These are phyloP conservation scores for Drosophila nigrodunni DNA, from an alignment of 1,140 invertebrate genomes.

Conservation along the genomic window DNA sequence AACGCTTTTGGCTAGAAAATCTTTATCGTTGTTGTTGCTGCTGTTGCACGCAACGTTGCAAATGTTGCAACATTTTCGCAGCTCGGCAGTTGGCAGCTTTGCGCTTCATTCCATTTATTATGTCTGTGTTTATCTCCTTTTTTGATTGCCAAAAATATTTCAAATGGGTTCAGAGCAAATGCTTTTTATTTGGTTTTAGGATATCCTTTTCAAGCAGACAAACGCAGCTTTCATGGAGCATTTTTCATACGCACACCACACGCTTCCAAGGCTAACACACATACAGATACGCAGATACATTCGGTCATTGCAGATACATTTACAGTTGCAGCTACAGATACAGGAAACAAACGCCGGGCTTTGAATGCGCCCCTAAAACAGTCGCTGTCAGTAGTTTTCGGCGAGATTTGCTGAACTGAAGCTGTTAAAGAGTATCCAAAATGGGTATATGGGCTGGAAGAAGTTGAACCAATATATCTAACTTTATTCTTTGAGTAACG, in stretches of 20 bases:
- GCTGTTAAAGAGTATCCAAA: constrained; percentile 10
- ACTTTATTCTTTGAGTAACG: too few species aligned
- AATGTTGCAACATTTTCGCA: constrained; percentile 69
- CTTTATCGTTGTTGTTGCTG: constrained; percentile 23
- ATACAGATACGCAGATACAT: constrained; percentile 38
- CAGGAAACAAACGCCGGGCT: constrained; percentile 45
- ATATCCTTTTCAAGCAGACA: constrained; percentile 39
- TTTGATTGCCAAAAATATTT: constrained; percentile 81
- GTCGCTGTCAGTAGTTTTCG: constrained; percentile 40
- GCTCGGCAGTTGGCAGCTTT: constrained; percentile 54
- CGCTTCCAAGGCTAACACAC: constrained; percentile 13
- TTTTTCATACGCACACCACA: constrained; percentile 55
- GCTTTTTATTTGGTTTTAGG: constrained; percentile 72
- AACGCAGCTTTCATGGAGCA: constrained; percentile 64
- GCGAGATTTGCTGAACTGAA: constrained; percentile 35
- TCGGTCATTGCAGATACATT: constrained; percentile 30
- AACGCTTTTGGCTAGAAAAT: constrained; percentile 28
- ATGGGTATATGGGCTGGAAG: background rate
- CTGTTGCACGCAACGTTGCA: constrained; percentile 33
- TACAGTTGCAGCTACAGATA: constrained; percentile 2
- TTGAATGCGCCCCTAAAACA: constrained; percentile 36
- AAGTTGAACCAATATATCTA: too few species aligned
- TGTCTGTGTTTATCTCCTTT: constrained; percentile 55
- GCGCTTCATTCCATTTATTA: constrained; percentile 78
- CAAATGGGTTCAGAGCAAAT: constrained; percentile 62